These are phyloP conservation scores for Calameuta idolon DNA, from an alignment of 2,888 invertebrate genomes.

Conservation along the genomic window DNA sequence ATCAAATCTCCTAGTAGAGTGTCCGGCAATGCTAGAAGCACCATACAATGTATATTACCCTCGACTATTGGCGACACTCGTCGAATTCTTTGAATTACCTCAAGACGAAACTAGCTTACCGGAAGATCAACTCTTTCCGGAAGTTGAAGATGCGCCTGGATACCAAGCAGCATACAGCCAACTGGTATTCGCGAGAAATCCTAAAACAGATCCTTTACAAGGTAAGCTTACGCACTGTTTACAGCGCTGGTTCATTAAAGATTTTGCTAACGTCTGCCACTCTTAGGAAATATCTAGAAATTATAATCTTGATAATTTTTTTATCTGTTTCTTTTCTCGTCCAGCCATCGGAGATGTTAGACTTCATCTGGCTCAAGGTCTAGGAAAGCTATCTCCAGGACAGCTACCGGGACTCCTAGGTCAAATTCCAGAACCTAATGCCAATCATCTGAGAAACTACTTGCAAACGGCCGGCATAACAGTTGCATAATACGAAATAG, in stretches of 20 bases:
- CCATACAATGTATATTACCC: constrained; percentile 70
- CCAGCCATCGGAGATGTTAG: constrained; percentile 78
- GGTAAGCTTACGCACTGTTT: constrained; percentile 64
- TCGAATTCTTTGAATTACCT: constrained; percentile 91
- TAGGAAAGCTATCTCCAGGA: constrained; percentile 81
- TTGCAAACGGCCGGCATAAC: constrained; percentile 60
- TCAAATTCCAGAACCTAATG: constrained; percentile 69
- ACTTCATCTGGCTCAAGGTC: constrained; percentile 79
- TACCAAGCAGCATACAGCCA: constrained; percentile 92
- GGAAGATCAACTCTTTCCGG: constrained; percentile 88
- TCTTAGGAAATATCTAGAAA: constrained; percentile 1
- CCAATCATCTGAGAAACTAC: constrained; percentile 58
- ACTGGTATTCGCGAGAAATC: constrained; percentile 84
- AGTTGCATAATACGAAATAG: constrained; percentile 58
- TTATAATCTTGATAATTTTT: constrained; percentile 46
- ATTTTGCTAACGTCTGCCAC: background rate
- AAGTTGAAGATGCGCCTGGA: constrained; percentile 87
- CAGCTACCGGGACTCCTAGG: constrained; percentile 75
- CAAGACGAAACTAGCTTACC: constrained; percentile 82
- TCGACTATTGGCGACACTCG: constrained; percentile 67
- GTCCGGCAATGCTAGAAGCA: constrained; percentile 75
- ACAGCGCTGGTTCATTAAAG: constrained; percentile 1
- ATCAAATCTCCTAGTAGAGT: constrained; percentile 85
- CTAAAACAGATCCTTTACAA: constrained; percentile 80
- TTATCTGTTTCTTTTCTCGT: constrained; percentile 4